Evolutionary conservation across 2,113 vertebrate genomes (phyloP).

Genomic region (Lagopus muta): DNA sequence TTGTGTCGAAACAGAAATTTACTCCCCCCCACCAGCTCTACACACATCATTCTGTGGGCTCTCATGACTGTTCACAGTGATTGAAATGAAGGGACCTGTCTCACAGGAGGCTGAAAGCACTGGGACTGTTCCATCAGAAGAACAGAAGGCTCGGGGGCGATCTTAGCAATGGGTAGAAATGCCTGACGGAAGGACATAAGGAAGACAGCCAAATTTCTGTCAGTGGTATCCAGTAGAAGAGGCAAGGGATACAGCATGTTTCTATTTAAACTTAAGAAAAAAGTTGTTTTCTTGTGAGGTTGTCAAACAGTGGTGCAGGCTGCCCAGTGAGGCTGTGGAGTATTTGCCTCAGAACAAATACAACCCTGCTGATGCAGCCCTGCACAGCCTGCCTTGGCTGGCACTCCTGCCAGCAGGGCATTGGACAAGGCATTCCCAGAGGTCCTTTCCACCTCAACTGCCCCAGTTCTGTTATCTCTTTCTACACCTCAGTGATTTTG

Average conservation of each 20-base stretch:
- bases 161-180: neutral
- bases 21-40: neutral
- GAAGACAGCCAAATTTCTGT: neutral
- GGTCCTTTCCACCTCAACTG: neutral
- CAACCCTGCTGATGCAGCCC: neutral
- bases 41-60: rapidly evolving
- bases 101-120: neutral
- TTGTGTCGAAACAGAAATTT: neutral
- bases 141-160: neutral
- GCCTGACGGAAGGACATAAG: neutral
- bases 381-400: neutral
- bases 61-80: neutral
- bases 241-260: neutral
- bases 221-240: neutral
- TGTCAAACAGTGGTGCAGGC: neutral
- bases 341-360: neutral
- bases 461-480: neutral
- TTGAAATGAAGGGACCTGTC: neutral
- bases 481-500: neutral
- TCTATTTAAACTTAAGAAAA: neutral
- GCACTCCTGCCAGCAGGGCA: neutral
- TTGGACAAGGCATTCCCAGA: rapidly evolving
- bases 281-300: neutral
- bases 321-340: neutral
- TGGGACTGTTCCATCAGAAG: neutral